Conservation (phyloP, 2,113 vertebrate species). For the Tetrao urogallus region DNA sequence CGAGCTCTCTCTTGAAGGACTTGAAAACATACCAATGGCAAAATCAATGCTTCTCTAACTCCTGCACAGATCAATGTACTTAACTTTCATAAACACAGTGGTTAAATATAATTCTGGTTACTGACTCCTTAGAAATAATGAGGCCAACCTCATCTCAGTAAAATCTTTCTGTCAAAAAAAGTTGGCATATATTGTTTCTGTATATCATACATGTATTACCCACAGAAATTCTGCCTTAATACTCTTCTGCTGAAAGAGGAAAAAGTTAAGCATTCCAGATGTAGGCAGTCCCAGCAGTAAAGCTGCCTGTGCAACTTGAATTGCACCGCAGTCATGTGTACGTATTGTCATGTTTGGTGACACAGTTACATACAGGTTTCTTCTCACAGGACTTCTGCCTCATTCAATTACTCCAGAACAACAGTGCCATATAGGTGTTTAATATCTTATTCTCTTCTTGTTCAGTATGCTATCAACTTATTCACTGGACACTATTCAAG, state of each 20-base stretch:
- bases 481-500: background rate
- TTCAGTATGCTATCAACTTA: background rate
- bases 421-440: background rate
- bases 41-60: background rate
- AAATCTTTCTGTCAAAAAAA: background rate
- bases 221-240: background rate
- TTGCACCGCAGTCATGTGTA: background rate
- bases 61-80: background rate
- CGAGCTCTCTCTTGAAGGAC: background rate
- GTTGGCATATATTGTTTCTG: background rate
- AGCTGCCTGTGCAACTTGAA: background rate
- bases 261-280: background rate
- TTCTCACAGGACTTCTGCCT: constrained; percentile 9
- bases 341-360: background rate
- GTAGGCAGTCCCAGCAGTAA: background rate
- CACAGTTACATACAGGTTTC: background rate
- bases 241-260: background rate
- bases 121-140: background rate
- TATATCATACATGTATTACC: background rate
- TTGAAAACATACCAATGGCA: background rate
- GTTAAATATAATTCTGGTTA: background rate
- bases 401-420: constrained; percentile 11
- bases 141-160: background rate
- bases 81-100: background rate
- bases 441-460: constrained; percentile 36